A percentile compares a stretch with the other conserved stretches of the same genome.
Conservation (phyloP, 1,140 invertebrate genomes). For the Vollenhovia emeryi region DNA sequence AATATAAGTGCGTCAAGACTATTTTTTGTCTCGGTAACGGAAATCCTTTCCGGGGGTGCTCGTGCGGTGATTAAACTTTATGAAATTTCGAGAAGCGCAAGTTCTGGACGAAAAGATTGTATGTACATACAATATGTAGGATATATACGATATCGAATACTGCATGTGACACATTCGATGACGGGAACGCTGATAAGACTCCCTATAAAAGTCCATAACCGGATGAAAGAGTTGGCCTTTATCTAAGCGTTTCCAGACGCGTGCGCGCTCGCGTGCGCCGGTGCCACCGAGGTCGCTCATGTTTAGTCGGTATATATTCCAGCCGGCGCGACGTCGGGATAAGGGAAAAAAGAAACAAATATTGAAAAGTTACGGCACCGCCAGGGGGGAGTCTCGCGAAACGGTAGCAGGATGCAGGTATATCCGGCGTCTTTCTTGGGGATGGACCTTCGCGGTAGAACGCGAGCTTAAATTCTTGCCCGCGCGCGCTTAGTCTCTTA, state of each 20-base stretch:
- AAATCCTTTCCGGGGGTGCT: too few relatives aligned
- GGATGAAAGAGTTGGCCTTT: constrained; percentile 56
- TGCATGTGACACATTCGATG: constrained; percentile 4
- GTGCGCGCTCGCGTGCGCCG: neutral
- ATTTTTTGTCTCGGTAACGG: too few relatives aligned
- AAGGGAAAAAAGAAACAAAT: constrained; percentile 51
- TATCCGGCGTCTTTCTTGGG: neutral
- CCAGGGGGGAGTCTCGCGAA: constrained; percentile 36
- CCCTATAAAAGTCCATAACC: constrained; percentile 47
- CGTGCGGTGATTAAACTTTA: neutral
- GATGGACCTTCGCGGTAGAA: neutral
- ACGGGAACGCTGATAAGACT: constrained; percentile 28
- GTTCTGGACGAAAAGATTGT: neutral
- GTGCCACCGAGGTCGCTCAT: constrained; percentile 20
- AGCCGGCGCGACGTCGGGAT: constrained; percentile 15
- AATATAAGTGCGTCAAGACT: too few relatives aligned
- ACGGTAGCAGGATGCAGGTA: constrained; percentile 19
- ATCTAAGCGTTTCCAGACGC: constrained; percentile 54
- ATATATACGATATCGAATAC: neutral
- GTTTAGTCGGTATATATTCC: constrained; percentile 46
- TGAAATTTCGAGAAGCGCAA: neutral
- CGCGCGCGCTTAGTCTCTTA: constrained; percentile 36
- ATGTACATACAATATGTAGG: neutral
- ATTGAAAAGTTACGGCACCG: constrained; percentile 60
- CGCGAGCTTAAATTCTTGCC: constrained; percentile 9